Evolutionary conservation across 2,797 vertebrate genomes (phyloP).

Genomic region (Characodon lateralis): DNA sequence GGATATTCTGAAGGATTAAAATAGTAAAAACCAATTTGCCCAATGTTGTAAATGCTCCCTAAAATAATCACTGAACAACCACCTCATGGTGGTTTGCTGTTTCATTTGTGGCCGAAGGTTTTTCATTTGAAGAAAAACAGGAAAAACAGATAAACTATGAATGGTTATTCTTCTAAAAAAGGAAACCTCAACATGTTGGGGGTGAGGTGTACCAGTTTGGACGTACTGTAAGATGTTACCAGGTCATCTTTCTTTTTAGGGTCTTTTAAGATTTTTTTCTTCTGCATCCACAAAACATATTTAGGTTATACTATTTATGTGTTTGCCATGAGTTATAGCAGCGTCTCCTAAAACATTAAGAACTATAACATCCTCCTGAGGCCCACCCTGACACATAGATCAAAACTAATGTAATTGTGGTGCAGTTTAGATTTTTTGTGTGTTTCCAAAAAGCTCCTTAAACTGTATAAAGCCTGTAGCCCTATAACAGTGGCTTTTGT

Average conservation of each 20-base stretch:
- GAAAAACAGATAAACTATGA: not conserved
- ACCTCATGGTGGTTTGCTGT: not conserved
- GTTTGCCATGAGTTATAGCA: not conserved
- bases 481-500: not conserved
- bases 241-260: not conserved
- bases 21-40: conserved; percentile 1
- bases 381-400: too few relatives aligned
- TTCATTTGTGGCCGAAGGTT: not conserved
- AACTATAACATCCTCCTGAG: not conserved
- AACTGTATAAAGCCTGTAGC: not conserved
- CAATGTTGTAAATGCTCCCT: not conserved
- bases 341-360: not conserved
- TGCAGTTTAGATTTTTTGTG: not conserved
- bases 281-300: not conserved
- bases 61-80: not conserved
- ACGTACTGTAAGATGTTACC: not conserved
- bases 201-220: not conserved
- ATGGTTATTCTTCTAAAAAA: not conserved
- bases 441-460: not conserved
- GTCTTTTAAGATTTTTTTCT: not conserved
- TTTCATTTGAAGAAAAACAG: not conserved
- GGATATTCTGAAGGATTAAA: not conserved
- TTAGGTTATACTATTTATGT: not conserved
- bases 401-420: not conserved
- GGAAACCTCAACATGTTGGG: not conserved